Evolutionary conservation across 2,113 vertebrate species (phyloP).

Genomic region (Sisor rabdophorus): DNA sequence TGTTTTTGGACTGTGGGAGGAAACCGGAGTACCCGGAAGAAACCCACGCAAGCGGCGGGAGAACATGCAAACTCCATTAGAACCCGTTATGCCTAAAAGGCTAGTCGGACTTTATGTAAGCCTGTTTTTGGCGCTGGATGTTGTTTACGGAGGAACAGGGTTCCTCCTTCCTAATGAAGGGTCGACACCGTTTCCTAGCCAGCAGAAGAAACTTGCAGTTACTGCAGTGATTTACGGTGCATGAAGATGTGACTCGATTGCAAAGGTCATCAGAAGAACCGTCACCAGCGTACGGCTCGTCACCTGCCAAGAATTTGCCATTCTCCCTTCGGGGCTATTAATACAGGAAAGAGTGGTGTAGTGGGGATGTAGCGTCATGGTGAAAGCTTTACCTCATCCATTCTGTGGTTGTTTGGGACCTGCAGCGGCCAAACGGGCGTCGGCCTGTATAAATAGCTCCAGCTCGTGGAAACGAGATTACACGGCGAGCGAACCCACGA

Average conservation of each 20-base stretch:
- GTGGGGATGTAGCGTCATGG: slow-evolving; percentile 16
- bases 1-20: no score
- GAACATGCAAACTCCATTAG: no score
- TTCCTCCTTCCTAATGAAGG: background rate
- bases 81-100: background rate
- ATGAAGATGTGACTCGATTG: slow-evolving; percentile 43
- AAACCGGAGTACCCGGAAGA: no score
- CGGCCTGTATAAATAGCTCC: slow-evolving; percentile 30
- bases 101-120: background rate
- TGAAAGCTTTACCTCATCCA: slow-evolving; percentile 34
- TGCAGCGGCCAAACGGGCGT: background rate
- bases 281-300: slow-evolving; percentile 27
- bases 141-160: slow-evolving; percentile 17
- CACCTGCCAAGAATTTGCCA: slow-evolving; percentile 47
- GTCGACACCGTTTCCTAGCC: slow-evolving; percentile 1
- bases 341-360: slow-evolving; percentile 12
- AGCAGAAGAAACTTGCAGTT: slow-evolving; percentile 7
- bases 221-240: slow-evolving; percentile 20
- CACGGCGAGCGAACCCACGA: background rate
- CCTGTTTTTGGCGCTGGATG: slow-evolving; percentile 1
- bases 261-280: slow-evolving; percentile 15
- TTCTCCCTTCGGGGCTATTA: slow-evolving; percentile 36
- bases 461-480: background rate
- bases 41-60: no score
- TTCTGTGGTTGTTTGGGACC: slow-evolving; percentile 24